Base-by-base conservation (phyloP, 2,888 invertebrate species). In the Caenorhabditis doughertyi region DNA sequence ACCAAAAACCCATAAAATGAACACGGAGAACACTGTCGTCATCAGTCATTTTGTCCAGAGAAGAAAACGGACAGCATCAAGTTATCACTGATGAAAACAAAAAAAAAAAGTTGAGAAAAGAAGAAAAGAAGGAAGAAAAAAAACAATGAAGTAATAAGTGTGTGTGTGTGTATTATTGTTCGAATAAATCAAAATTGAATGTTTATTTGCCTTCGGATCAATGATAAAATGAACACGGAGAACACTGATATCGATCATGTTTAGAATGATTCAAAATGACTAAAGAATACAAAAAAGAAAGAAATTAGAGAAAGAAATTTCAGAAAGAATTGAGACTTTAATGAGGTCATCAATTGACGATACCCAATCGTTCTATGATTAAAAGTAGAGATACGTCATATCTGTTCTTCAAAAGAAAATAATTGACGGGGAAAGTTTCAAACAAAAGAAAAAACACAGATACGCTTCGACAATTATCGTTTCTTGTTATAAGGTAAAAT, bases 31-130 rank as follows among this genome's bases (percentile, higher is more conserved):
- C 65, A 51, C 16, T 60, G 44, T 42, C 60, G 32, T 47, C 29
- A 49, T 44, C 18, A 47, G 60, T n/a, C 27, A 16, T 44, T 49
- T 18, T 9, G 29, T 23, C 32, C 16, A 64, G 62, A 49, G 39
- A 51, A n/a, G 9, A 72, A 35, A 39, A 49, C 23, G 29, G 49
- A 47, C 16, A 51, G 29, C 35, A 65, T 65, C 65, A 65, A 64
- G 58, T 51, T 55, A 32, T 56, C 32, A 77, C 8, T 44, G 68
- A 68, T 53, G 47, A 67, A 67, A 56, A 76, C 56, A 76, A 56
- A 58, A 53, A 68, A 39, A 49, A 21, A 49, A 23, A 13, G 29
- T 55, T 51, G 18, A 21, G 51, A 65, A 51, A 49, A 11, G 49
- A 65, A 65, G n/a, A n/a, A n/a, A n/a, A n/a, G n/a, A 32, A 39